phyloP scores from a whole-genome alignment of 2,888 invertebrate genomes.

The Dioctria rufipes region DNA sequence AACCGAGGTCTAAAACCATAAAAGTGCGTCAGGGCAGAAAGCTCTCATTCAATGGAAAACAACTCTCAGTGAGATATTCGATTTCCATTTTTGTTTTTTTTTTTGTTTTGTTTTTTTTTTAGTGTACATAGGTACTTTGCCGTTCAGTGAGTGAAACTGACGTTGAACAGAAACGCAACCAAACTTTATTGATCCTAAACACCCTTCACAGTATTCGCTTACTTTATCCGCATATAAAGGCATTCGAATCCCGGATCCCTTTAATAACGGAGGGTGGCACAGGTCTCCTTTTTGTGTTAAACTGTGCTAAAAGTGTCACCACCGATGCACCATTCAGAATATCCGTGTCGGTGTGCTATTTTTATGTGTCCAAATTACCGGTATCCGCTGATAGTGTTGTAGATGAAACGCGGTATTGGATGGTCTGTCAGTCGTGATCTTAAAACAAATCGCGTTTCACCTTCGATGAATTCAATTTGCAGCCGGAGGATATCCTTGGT shows the following conservation, averaged over 20 bases:
- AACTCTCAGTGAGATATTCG: constrained; percentile 8
- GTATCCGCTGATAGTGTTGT: background rate
- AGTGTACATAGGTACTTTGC: background rate
- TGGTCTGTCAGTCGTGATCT: constrained; percentile 3
- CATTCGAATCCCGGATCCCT: background rate
- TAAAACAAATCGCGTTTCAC: constrained; percentile 6
- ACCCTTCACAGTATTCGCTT: constrained; percentile 14
- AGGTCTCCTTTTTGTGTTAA: background rate
- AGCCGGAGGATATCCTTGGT: background rate
- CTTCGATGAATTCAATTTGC: constrained; percentile 13
- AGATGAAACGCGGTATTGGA: background rate
- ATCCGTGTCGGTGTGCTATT: constrained; percentile 37
- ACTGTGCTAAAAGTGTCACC: background rate
- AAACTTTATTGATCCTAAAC: constrained; percentile 46
- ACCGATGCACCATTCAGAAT: constrained; percentile 33
- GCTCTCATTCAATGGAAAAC: constrained; percentile 22
- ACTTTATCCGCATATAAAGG: constrained; percentile 18
- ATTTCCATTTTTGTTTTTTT: background rate
- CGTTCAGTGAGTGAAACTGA: background rate
- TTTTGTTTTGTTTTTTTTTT: too few species aligned
- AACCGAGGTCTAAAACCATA: constrained; percentile 4
- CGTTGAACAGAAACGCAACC: constrained; percentile 34
- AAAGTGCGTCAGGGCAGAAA: constrained; percentile 30
- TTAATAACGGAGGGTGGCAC: background rate
- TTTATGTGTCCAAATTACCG: constrained; percentile 7